Base-by-base conservation (phyloP, 2,113 vertebrate genomes). In the Rhynchopsitta pachyrhyncha region DNA sequence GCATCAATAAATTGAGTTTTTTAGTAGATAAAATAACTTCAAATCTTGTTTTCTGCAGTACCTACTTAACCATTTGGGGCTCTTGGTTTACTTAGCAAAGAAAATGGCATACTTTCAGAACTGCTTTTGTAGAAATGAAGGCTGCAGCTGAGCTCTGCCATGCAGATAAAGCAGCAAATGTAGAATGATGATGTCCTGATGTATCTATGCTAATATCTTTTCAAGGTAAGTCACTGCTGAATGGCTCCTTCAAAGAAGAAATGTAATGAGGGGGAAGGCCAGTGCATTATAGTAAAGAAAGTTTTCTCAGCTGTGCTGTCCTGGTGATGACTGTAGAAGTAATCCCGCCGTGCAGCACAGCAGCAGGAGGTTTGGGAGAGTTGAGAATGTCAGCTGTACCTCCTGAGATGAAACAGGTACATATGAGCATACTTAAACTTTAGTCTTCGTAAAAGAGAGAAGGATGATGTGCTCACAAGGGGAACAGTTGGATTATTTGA, bases 381-480 rank as follows among this genome's bases (percentile, higher is more conserved):
- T 19, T 80, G 74, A 49, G 67, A 37, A 70, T 83, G 77, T 69
- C 90, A 83, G 18, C 63, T 62, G 35, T 59, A 29, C 83, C 74
- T 95, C 83, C 87, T 70, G 78, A 88, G 87, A 60, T 84, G 74
- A 70, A 91, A 80, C 73, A 84, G 87, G 78, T 75, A 86, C 67
- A 42, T 68, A 55, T 69, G 67, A 83, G 37, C 1, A 1, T 35
- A 35, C 35, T 63, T 92, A 60, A 77, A 46, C 57, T 66, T 52
- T 44, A 64, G 39, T 24, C 39, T 42, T 42, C 19, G 9, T 35
- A 13, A n/a, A 41, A 11, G 11, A 63, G 42, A 35, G 42, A 17
- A 44, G 12, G 41, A 7, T 37, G 60, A 17, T 33, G 46, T 35
- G 22, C 69, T 81, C 9, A 15, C 8, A 35, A 42, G 23, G 39